Conservation (phyloP, 1,140 invertebrate genomes). For the Hermetia illucens region DNA sequence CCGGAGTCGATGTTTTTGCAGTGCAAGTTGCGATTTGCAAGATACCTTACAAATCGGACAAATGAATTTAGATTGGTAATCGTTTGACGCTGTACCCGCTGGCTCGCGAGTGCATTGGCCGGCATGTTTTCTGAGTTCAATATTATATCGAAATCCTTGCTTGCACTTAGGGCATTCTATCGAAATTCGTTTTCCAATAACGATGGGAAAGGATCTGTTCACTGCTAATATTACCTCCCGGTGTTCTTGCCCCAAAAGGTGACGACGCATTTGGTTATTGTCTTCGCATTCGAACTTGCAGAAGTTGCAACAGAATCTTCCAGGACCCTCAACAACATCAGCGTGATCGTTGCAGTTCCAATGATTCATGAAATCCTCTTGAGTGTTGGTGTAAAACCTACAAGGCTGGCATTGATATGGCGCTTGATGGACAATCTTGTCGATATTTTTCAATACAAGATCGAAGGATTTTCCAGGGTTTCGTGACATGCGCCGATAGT, state of each 20-base stretch:
- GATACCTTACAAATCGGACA: slow-evolving; percentile 42
- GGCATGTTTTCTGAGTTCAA: slow-evolving; percentile 50
- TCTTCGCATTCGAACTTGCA: slow-evolving; percentile 57
- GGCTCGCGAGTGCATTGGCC: slow-evolving; percentile 25
- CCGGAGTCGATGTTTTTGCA: slow-evolving; percentile 47
- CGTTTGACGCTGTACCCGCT: slow-evolving; percentile 38
- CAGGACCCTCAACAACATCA: slow-evolving; percentile 21
- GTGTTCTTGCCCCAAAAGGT: slow-evolving; percentile 51
- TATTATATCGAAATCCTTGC: slow-evolving; percentile 49
- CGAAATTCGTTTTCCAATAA: slow-evolving; percentile 51
- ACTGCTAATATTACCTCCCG: slow-evolving; percentile 54
- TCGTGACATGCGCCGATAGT: slow-evolving; percentile 49
- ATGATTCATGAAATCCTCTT: slow-evolving; percentile 55
- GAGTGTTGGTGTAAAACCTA: slow-evolving; percentile 69
- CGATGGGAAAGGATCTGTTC: slow-evolving; percentile 63
- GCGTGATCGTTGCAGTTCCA: slow-evolving; percentile 54
- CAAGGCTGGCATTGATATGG: slow-evolving; percentile 74
- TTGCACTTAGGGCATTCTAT: slow-evolving; percentile 46
- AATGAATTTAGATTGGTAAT: slow-evolving; percentile 44
- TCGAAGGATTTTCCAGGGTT: slow-evolving; percentile 25
- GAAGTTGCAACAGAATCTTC: slow-evolving; percentile 55
- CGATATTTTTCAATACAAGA: slow-evolving; percentile 60
- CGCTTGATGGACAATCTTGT: slow-evolving; percentile 57
- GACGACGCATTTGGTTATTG: slow-evolving; percentile 49
- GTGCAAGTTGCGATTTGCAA: slow-evolving; percentile 39